A percentile compares a stretch with the other conserved stretches of the same genome.
Evolutionary conservation across 2,888 invertebrate genomes (phyloP).

Genomic region (Cephus nigrinus): DNA sequence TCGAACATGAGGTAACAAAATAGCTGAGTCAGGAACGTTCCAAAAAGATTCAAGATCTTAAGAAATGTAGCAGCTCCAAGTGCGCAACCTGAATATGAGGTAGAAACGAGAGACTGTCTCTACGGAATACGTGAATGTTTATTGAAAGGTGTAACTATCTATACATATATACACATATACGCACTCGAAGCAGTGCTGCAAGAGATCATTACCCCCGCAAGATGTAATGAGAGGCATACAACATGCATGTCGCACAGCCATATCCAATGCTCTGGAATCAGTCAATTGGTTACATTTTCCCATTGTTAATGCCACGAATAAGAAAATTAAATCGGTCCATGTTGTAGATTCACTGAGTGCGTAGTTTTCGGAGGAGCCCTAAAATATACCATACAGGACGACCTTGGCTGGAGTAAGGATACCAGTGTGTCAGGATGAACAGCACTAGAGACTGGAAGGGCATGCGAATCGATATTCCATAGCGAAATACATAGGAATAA

Average conservation of each 20-base stretch:
- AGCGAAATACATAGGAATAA: background rate
- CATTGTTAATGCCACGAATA: background rate
- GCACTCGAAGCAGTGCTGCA: conserved; percentile 10
- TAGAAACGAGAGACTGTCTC: background rate
- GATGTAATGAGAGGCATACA: conserved; percentile 17
- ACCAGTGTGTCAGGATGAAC: background rate
- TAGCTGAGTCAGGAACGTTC: background rate
- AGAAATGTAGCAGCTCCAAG: background rate
- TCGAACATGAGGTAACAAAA: background rate
- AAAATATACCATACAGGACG: background rate
- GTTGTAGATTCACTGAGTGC: background rate
- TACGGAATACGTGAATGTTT: conserved; percentile 4
- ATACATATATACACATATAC: conserved; percentile 17
- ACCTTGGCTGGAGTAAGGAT: background rate
- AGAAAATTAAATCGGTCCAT: background rate
- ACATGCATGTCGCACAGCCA: background rate
- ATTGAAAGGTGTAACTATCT: conserved; percentile 11
- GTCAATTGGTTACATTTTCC: background rate
- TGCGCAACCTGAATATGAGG: background rate
- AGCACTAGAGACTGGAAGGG: background rate
- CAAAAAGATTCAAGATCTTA: background rate
- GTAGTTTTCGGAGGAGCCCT: background rate
- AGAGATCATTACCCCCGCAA: conserved; percentile 33
- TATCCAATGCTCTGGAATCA: background rate
- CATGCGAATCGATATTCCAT: background rate